Base-by-base conservation (phyloP, 2,113 vertebrate genomes). In the Ahaetulla prasina region DNA sequence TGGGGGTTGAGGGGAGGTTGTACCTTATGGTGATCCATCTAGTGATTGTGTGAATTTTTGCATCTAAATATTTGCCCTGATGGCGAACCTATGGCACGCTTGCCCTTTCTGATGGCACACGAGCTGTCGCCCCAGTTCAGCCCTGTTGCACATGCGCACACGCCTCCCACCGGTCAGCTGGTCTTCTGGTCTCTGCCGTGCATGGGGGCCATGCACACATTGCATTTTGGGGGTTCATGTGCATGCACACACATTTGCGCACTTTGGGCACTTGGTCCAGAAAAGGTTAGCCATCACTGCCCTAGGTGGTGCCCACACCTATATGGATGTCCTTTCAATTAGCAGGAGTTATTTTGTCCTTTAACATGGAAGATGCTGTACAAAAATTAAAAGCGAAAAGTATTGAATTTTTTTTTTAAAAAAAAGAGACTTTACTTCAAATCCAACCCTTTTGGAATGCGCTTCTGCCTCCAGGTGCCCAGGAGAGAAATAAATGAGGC, bases 401-500 rank as follows among this genome's bases (percentile, higher is more conserved):
- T 91, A 87, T 20, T 91, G 92, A 88, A 96, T 0, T 49, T 49
- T 12, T 50, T 50, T 50, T 43, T 94, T 23, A 55, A 57, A 86
- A 93, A 84, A 91, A 93, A 22, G 14, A 63, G 63, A 93, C 74
- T 55, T 90, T 43, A 88, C 84, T 57, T 91, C 87, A 94, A n/a
- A 94, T 91, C 95, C 8, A 91, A 30, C 86, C 20, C 60, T 68
- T 94, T 95, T 92, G 92, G 94, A 57, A 95, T 89, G 93, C 57
- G 25, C 92, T 96, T 95, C 93, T 95, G 92, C 94, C 95, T 96
- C 95, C 57, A 89, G 93, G 96, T 95, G 63, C 93, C 93, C 93
- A 94, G 92, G 93, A 92, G 57, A 96, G 87, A 96, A 96, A 94
- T 93, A 94, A 95, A 96, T 96, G 80, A 43, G 85, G 95, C 95